Evolutionary conservation across 2,797 vertebrate species (phyloP).

Genomic region (Melopsittacus undulatus): DNA sequence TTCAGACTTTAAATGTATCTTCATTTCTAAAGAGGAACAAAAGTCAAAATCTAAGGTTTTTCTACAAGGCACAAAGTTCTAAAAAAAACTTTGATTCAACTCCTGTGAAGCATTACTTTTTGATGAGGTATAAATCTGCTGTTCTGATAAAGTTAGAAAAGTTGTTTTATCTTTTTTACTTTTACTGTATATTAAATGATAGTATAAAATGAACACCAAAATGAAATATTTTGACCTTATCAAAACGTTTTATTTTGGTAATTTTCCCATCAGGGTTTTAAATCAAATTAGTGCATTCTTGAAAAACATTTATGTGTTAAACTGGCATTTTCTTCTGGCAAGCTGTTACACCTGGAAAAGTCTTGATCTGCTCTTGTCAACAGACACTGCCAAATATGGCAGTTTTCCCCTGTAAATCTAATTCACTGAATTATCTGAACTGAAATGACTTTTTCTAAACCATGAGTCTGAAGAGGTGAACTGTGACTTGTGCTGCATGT

Average conservation of each 20-base stretch:
- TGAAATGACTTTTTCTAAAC: background rate
- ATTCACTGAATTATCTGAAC: slow-evolving; percentile 31
- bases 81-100: slow-evolving; percentile 27
- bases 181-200: slow-evolving; percentile 26
- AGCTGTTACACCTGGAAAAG: background rate
- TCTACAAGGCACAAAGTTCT: slow-evolving; percentile 12
- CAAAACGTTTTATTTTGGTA: slow-evolving; percentile 34
- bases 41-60: slow-evolving; percentile 57
- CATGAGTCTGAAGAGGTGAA: background rate
- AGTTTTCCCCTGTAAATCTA: slow-evolving; percentile 52
- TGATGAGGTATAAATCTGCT: slow-evolving; percentile 21
- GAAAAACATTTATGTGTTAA: slow-evolving; percentile 15
- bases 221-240: slow-evolving; percentile 29
- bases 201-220: slow-evolving; percentile 40
- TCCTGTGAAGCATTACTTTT: slow-evolving; percentile 22
- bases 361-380: background rate
- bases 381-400: slow-evolving; percentile 37
- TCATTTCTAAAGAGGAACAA: slow-evolving; percentile 35
- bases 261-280: slow-evolving; percentile 32
- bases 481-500: background rate
- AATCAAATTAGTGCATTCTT: slow-evolving; percentile 9
- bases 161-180: background rate
- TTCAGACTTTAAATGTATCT: slow-evolving; percentile 42
- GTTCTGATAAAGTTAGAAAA: slow-evolving; percentile 28
- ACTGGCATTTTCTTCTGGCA: slow-evolving; percentile 2